phyloP scores from a whole-genome alignment of 2,888 invertebrate species.

The Cryptus armator region DNA sequence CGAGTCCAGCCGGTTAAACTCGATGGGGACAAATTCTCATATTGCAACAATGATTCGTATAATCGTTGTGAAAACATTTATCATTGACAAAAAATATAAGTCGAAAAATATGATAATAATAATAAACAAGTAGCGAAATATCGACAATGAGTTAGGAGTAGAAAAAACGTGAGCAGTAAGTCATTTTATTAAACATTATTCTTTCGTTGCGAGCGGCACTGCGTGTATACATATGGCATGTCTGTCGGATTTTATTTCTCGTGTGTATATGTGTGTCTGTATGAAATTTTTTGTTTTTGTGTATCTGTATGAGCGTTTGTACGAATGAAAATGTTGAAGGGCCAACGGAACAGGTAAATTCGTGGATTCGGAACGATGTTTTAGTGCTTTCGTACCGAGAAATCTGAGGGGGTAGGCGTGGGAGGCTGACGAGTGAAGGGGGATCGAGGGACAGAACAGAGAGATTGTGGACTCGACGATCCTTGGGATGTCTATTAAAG shows the following conservation, averaged over 20 bases:
- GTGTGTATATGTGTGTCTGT: slow-evolving; percentile 17
- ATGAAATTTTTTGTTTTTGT: not conserved
- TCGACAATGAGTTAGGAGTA: slow-evolving; percentile 63
- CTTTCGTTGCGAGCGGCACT: slow-evolving; percentile 66
- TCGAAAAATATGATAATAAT: slow-evolving; percentile 48
- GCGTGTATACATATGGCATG: slow-evolving; percentile 57
- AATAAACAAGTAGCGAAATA: slow-evolving; percentile 20
- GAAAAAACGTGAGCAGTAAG: slow-evolving; percentile 61
- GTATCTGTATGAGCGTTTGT: slow-evolving; percentile 16
- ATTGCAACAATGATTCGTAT: slow-evolving; percentile 26
- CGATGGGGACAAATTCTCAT: slow-evolving; percentile 48
- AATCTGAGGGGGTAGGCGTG: not conserved
- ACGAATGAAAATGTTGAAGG: not conserved
- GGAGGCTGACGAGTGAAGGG: not conserved
- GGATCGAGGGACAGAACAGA: slow-evolving; percentile 15
- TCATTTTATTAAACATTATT: slow-evolving; percentile 54
- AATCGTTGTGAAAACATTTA: slow-evolving; percentile 11
- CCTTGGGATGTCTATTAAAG: slow-evolving; percentile 51
- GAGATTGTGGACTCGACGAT: slow-evolving; percentile 36
- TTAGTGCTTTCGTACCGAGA: slow-evolving; percentile 14
- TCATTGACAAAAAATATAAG: slow-evolving; percentile 20
- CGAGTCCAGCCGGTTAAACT: slow-evolving; percentile 43
- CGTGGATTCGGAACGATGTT: slow-evolving; percentile 18
- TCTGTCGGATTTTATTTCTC: slow-evolving; percentile 45
- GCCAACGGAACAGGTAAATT: slow-evolving; percentile 16